Percentiles rank a stretch among this genome's conserved stretches.
phyloP scores from a whole-genome alignment of 2,113 vertebrate species.

The Marmota monax region DNA sequence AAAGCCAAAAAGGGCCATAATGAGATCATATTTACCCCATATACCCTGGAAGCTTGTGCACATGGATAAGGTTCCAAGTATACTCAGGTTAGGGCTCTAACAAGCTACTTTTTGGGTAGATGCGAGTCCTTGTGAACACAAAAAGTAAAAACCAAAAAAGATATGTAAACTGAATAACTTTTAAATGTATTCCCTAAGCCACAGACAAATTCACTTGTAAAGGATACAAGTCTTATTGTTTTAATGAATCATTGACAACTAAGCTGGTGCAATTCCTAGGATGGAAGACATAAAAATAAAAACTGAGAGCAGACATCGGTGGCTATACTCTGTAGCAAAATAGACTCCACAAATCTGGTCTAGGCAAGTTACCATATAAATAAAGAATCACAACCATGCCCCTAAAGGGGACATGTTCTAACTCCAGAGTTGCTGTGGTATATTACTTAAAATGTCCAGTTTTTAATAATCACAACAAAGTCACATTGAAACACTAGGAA shows the following conservation, averaged over 20 bases:
- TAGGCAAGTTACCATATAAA: neutral
- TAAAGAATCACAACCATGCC: neutral
- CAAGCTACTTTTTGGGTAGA: neutral
- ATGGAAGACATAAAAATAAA: neutral
- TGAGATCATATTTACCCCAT: neutral
- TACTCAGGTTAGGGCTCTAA: neutral
- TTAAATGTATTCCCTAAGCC: constrained; percentile 18
- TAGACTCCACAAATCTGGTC: neutral
- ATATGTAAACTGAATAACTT: neutral
- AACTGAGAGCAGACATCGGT: neutral
- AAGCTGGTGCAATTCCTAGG: neutral
- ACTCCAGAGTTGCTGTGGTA: neutral
- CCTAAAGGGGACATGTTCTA: neutral
- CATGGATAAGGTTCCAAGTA: neutral
- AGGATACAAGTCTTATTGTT: neutral
- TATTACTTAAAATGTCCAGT: constrained; percentile 8
- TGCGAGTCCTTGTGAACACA: neutral
- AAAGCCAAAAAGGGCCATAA: neutral
- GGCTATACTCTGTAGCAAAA: neutral
- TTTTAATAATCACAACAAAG: neutral
- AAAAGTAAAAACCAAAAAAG: constrained; percentile 26
- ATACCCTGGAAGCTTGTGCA: neutral
- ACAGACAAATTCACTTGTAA: neutral
- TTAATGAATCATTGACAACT: neutral
- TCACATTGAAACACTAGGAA: neutral